These are phyloP conservation scores for Eolophus roseicapilla DNA, from an alignment of 2,113 vertebrate species.

Conservation along the genomic window DNA sequence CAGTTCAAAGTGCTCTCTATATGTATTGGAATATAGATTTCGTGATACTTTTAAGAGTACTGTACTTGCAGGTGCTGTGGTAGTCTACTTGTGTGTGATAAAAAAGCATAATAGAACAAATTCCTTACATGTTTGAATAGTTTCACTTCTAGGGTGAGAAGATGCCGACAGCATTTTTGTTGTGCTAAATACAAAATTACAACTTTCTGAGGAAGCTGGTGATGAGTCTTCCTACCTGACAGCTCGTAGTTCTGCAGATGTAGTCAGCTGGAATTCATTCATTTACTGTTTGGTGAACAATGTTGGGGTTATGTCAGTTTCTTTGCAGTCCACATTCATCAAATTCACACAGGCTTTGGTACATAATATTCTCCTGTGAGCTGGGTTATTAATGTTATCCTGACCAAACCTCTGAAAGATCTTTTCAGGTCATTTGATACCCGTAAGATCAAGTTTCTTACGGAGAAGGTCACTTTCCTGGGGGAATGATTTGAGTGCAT, in stretches of 20 bases:
- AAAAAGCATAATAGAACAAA: background rate
- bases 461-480: background rate
- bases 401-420: constrained; percentile 27
- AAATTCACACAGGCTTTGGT: constrained; percentile 1
- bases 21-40: background rate
- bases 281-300: background rate
- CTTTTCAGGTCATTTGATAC: background rate
- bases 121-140: background rate
- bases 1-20: background rate
- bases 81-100: background rate
- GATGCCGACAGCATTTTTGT: background rate
- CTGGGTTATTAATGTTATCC: background rate
- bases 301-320: background rate
- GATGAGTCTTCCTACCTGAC: background rate
- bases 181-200: background rate
- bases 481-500: background rate
- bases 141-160: background rate
- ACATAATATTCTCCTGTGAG: background rate
- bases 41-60: background rate
- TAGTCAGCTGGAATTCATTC: background rate
- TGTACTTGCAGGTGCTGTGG: background rate
- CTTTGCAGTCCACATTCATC: background rate
- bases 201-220: background rate
- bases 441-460: constrained; percentile 17
- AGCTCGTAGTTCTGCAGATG: background rate